Percentiles rank a stretch among this genome's conserved stretches.
These are phyloP conservation scores for Mycteria americana DNA, from an alignment of 2,797 vertebrate genomes.

Conservation along the genomic window DNA sequence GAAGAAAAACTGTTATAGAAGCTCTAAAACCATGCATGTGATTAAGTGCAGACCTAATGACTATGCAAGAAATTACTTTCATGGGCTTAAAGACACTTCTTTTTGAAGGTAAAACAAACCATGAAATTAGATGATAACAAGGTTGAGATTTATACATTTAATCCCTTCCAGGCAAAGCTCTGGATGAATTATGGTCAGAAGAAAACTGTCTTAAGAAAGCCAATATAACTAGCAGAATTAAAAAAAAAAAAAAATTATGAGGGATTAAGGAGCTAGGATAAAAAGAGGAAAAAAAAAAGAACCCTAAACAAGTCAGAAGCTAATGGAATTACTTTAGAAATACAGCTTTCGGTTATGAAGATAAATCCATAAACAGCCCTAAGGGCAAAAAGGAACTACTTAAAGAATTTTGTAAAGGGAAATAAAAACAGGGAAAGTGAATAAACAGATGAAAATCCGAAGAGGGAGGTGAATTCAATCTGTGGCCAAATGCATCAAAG, in stretches of 20 bases:
- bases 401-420: not conserved
- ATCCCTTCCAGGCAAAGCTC: slow-evolving; percentile 18
- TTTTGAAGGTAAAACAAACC: slow-evolving; percentile 50
- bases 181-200: not conserved
- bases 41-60: slow-evolving; percentile 6
- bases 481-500: not conserved
- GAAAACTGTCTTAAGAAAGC: not conserved
- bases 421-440: not conserved
- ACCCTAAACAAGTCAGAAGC: not conserved
- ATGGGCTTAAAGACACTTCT: slow-evolving; percentile 13
- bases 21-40: not conserved
- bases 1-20: not conserved
- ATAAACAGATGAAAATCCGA: not conserved
- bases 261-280: not conserved
- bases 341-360: not conserved
- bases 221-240: not conserved
- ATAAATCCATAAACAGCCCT: not conserved
- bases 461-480: not conserved
- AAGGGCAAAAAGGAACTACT: not conserved
- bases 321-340: not conserved
- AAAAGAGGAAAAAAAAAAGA: not conserved
- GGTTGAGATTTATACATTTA: not conserved
- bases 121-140: slow-evolving; percentile 32
- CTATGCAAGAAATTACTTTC: slow-evolving; percentile 18
- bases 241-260: not conserved